These are phyloP conservation scores for Monomorium pharaonis DNA, from an alignment of 1,140 invertebrate species.

Conservation along the genomic window DNA sequence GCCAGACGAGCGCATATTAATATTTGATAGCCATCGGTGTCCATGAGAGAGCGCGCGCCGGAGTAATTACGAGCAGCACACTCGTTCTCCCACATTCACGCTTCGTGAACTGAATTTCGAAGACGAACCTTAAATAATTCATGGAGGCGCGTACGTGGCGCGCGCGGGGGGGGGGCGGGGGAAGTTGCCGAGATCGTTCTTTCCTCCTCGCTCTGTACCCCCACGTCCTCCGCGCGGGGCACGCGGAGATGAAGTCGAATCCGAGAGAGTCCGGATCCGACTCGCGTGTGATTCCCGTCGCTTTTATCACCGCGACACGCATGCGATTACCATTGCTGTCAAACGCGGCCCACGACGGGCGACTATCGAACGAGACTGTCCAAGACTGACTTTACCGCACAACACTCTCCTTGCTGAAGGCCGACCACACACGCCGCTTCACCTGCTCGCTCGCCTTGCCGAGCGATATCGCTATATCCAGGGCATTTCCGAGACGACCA, in stretches of 20 bases:
- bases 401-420: not conserved
- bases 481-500: conserved; percentile 4
- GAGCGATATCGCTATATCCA: conserved; percentile 57
- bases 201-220: not conserved
- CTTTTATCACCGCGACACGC: not conserved
- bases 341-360: not conserved
- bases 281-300: not conserved
- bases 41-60: not conserved
- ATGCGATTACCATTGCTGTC: not conserved
- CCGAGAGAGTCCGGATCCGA: not conserved
- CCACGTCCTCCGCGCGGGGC: too few relatives aligned
- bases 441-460: not conserved
- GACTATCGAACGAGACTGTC: not conserved
- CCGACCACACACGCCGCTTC: conserved; percentile 1
- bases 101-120: conserved; percentile 39
- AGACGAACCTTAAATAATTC: conserved; percentile 56
- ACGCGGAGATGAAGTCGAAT: not conserved
- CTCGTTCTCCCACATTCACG: conserved; percentile 28
- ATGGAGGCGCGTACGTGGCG: conserved; percentile 30
- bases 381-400: too few relatives aligned
- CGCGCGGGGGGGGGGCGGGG: too few relatives aligned
- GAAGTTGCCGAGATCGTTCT: conserved; percentile 14
- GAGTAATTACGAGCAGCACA: conserved; percentile 41
- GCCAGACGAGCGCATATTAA: conserved; percentile 13
- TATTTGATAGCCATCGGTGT: conserved; percentile 35